Evolutionary conservation across 2,113 vertebrate species (phyloP), one percentile per base, ranked within the genome.

Genomic region (Pomatostomus ruficeps): DNA sequence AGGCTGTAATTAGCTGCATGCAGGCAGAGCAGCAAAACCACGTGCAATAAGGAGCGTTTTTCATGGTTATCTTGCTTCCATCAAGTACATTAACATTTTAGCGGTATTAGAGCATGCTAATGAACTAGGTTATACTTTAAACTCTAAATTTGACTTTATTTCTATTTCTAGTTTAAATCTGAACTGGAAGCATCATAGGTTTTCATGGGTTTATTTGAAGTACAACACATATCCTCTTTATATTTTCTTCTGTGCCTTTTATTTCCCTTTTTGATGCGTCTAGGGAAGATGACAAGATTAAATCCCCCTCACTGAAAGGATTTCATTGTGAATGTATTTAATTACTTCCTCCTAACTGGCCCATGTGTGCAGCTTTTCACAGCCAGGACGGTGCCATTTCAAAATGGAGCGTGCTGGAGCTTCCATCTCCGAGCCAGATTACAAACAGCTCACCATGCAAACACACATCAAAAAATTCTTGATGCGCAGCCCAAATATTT

Each of bases 271-370:
- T 79, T 88, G 35, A 66, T 85, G 48, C 40, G 28, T 16, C 74
- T 89, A 24, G 84, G 45, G 77, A 82, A 93, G 71, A 89, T 71
- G 59, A 71, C 33, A 93, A 94, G 89, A 91, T 88, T 91, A 94
- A 93, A 94, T 85, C 35, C 23, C 35, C 14, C 29, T 88, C 49
- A 17, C 13, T 73, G 71, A 55, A 91, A 88, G 59, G 71, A 86
- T 80, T 91, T 85, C 59, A 70, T 65, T 86, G 59, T 71, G 70
- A 65, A 70, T 94, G 51, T 70, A 52, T 94, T 92, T 95, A 95
- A 94, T 92, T 95, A 59, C 48, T 96, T 96, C 57, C 63, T 71
- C 75, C 76, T 93, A 93, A 83, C 72, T 88, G 85, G 89, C 71
- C 91, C 40, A 25, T 23, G 67, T 67, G 68, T 61, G 67, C 88